phyloP scores from a whole-genome alignment of 2,113 vertebrate genomes.

The Corvus moneduloides region DNA sequence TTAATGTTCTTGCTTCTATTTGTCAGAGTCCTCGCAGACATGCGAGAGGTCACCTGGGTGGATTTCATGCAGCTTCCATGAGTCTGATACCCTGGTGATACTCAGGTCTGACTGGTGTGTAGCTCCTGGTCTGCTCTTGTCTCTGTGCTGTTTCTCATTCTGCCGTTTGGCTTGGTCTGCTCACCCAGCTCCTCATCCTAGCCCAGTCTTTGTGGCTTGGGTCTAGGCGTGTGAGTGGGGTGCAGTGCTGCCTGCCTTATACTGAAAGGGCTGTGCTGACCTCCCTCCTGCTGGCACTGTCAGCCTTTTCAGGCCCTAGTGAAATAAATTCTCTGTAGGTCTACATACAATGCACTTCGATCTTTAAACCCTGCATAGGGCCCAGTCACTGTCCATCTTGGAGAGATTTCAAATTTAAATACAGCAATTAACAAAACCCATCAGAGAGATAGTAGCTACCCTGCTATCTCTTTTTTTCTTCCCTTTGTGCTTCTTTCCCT shows the following conservation, averaged over 20 bases:
- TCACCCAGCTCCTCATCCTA: not conserved
- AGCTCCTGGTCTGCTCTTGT: not conserved
- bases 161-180: not conserved
- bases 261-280: not conserved
- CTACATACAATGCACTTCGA: accelerated
- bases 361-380: not conserved
- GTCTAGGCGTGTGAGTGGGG: not conserved
- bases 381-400: not conserved
- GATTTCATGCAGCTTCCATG: not conserved
- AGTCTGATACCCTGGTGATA: not conserved
- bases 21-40: not conserved
- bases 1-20: not conserved
- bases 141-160: not conserved
- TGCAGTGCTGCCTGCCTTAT: not conserved
- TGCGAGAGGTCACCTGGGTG: not conserved
- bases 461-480: not conserved
- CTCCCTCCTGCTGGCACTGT: not conserved
- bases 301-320: not conserved
- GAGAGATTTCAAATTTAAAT: not conserved
- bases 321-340: not conserved
- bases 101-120: not conserved
- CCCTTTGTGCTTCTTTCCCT: not conserved
- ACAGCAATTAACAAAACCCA: not conserved
- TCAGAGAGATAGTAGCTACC: not conserved
- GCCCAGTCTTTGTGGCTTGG: not conserved